Evolutionary conservation across 2,113 vertebrate genomes (phyloP).

Genomic region (Phylloscopus trochiloides): DNA sequence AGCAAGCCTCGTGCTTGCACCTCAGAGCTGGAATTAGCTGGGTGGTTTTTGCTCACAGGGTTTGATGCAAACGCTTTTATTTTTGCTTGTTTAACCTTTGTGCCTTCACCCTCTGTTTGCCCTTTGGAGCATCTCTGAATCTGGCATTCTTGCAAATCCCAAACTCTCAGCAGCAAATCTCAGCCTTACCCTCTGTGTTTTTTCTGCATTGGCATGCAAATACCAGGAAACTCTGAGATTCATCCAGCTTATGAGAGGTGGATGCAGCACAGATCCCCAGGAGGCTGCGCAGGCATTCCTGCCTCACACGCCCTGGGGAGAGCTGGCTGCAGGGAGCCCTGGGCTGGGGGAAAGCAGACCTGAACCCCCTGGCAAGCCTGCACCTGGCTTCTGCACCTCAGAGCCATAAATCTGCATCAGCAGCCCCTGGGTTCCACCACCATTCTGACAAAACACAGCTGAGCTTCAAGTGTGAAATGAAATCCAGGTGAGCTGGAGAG

Average conservation of each 20-base stretch:
- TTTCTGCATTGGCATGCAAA: not conserved
- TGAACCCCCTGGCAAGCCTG: not conserved
- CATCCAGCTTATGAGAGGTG: not conserved
- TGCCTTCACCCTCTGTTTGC: not conserved
- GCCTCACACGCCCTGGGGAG: accelerated
- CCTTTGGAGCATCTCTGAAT: not conserved
- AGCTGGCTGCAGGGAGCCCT: not conserved
- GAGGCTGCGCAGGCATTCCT: not conserved
- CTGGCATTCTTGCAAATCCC: not conserved
- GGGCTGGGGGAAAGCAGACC: not conserved
- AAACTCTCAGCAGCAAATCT: not conserved
- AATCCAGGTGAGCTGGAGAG: not conserved
- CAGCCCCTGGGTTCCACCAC: not conserved
- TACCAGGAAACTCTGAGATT: not conserved
- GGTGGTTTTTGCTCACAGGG: not conserved
- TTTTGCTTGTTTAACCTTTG: slow-evolving; percentile 25
- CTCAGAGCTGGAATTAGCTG: not conserved
- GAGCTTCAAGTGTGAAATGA: slow-evolving; percentile 29
- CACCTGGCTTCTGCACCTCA: not conserved
- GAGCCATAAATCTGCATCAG: not conserved
- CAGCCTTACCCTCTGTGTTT: not conserved
- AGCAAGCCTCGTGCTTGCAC: not conserved
- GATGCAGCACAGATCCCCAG: not conserved
- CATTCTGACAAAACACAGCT: not conserved
- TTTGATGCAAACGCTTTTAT: not conserved